Evolutionary conservation across 2,888 invertebrate species (phyloP).

Genomic region (Maniola hyperantus): DNA sequence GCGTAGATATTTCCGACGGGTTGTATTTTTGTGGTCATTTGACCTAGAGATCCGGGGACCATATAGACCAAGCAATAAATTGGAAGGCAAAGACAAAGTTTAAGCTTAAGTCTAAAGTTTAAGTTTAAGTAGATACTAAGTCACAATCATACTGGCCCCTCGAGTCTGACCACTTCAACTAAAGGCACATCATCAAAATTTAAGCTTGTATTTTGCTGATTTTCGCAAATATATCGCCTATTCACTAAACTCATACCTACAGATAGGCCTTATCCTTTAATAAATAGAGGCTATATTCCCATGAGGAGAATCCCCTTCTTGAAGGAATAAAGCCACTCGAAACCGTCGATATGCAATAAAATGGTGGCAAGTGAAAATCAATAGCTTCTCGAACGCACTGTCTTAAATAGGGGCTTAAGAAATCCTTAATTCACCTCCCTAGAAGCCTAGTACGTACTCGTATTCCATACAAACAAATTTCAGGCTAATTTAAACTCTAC

Average conservation of each 20-base stretch:
- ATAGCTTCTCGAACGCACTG: conserved; percentile 48
- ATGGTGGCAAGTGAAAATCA: conserved; percentile 52
- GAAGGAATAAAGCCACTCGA: conserved; percentile 25
- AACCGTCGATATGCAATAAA: conserved; percentile 42
- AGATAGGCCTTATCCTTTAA: not conserved
- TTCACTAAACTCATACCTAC: conserved; percentile 5
- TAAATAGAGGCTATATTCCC: conserved; percentile 1
- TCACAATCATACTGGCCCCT: conserved; percentile 3
- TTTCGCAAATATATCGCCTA: conserved; percentile 25
- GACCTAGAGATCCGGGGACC: too few relatives aligned
- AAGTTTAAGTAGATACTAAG: not conserved
- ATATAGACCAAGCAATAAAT: too few relatives aligned
- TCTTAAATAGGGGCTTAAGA: conserved; percentile 45
- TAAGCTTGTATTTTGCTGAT: conserved; percentile 29
- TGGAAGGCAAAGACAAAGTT: too few relatives aligned
- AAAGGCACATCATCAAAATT: conserved; percentile 22
- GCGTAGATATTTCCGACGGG: too few relatives aligned
- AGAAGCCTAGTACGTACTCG: conserved; percentile 10
- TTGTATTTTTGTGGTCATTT: too few relatives aligned
- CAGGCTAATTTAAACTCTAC: conserved; percentile 29
- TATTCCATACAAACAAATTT: not conserved
- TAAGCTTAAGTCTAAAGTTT: not conserved
- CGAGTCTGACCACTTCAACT: conserved; percentile 26
- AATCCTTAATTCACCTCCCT: conserved; percentile 42
- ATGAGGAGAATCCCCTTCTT: conserved; percentile 14